Base-by-base conservation (phyloP, 2,113 vertebrate species). In the Tragelaphus imberbis region DNA sequence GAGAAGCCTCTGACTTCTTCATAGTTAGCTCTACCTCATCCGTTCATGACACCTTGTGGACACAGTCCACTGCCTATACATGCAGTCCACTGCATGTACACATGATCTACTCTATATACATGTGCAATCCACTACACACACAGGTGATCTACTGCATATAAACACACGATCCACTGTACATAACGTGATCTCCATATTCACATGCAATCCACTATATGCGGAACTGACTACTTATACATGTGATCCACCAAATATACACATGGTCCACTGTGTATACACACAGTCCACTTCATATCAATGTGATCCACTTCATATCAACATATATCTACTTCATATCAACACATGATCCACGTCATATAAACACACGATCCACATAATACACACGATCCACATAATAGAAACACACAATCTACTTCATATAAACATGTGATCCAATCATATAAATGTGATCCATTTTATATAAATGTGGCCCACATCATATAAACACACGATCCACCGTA, bases 271-370 rank as follows among this genome's bases (percentile, higher is more conserved):
- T 30, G 51, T 33, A 79, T 28, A 47, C 75, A 49, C 7, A 80
- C 7, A 30, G 6, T 51, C 28, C 28, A 81, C 30, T 33, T 11
- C 79, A 6, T 21, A n/a, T 3, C 68, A 68, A 53, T 0, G 0
- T 7, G 80, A n/a, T 23, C 79, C 30, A 47, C 44, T 47, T 47
- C 14, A 2, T 79, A 30, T 28, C 65, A 23, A 51, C 49, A 19
- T 19, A 8, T 0, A 28, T 9, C 82, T 3, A 36, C n/a, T 1
- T 40, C n/a, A 12, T 40, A 3, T 40, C 2, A 71, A 71, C 19
- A 71, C n/a, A 40, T 10, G 10, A 71, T 21, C 17, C n/a, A 71
- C 17, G 11, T 36, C 4, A n/a, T 33, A 65, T 44, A 44, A 6
- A 71, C 2, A 30, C 6, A 61, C 12, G 30, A 49, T 12, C 68